phyloP scores from a whole-genome alignment of 2,113 vertebrate genomes.

The Austrofundulus limnaeus region DNA sequence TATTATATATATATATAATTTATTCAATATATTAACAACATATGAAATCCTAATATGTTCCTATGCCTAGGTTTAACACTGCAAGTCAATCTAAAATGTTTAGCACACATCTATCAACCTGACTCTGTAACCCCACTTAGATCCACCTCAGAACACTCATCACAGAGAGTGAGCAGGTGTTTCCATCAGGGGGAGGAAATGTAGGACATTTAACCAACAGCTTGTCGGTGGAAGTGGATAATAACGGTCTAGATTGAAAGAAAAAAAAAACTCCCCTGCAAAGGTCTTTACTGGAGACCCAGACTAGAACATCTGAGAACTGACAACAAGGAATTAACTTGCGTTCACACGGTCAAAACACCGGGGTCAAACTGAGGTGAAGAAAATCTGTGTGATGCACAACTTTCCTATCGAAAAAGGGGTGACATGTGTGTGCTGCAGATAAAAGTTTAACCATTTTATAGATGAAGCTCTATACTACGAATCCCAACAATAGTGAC shows the following conservation, averaged over 20 bases:
- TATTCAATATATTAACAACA: no score
- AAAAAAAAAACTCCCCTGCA: constrained; percentile 4
- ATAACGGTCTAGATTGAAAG: neutral
- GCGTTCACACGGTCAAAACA: constrained; percentile 4
- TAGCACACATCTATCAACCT: neutral
- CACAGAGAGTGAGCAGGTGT: neutral
- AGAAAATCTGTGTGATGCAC: constrained; percentile 20
- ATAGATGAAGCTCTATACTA: neutral
- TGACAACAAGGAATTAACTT: constrained; percentile 11
- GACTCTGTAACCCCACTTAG: neutral
- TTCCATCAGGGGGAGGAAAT: neutral
- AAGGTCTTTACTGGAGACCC: neutral
- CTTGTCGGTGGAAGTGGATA: constrained; percentile 8
- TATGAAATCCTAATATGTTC: no score
- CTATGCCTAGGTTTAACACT: neutral
- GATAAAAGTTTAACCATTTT: neutral
- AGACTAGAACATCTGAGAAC: constrained; percentile 8
- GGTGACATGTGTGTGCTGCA: no score
- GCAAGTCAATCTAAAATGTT: neutral
- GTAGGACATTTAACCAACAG: constrained; percentile 6
- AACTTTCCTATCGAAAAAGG: constrained; percentile 3
- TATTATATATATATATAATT: no score
- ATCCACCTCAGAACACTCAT: neutral
- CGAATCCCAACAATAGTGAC: neutral
- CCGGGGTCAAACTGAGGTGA: constrained; percentile 21